phyloP scores from a whole-genome alignment of 2,797 vertebrate genomes.

The Coregonus ussuriensis region DNA sequence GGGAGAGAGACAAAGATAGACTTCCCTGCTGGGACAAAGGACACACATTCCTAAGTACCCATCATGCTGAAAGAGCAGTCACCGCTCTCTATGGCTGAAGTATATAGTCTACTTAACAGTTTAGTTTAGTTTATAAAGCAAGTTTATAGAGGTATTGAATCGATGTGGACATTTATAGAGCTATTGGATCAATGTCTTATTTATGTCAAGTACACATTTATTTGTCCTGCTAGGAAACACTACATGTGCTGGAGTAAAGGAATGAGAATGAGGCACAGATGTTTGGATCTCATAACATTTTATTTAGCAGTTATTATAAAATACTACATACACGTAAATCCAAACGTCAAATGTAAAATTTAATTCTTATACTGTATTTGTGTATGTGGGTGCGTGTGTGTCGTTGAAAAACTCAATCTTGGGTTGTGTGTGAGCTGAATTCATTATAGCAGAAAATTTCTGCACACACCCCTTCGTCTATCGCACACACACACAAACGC shows the following conservation, averaged over 20 bases:
- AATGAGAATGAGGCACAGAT: background rate
- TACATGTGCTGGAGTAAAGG: background rate
- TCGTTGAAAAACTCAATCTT: background rate
- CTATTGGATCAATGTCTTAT: background rate
- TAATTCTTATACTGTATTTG: background rate
- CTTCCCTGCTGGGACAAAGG: background rate
- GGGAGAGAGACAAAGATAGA: background rate
- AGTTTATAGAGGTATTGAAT: background rate
- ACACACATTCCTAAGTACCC: background rate
- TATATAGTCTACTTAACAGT: background rate
- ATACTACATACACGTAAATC: background rate
- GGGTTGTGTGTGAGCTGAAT: background rate
- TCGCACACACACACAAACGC: slow-evolving; percentile 16
- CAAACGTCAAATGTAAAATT: background rate
- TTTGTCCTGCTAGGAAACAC: background rate
- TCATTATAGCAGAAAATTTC: background rate
- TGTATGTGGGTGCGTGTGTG: background rate
- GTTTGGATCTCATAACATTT: background rate
- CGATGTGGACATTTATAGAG: background rate
- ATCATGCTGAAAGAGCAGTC: background rate
- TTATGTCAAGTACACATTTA: background rate
- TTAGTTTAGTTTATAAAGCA: background rate
- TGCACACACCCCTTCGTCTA: background rate
- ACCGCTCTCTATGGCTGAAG: background rate
- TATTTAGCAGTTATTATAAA: slow-evolving; percentile 4